Evolutionary conservation across 1,140 invertebrate genomes (phyloP).

Genomic region (Akabosia matsudoensis): DNA sequence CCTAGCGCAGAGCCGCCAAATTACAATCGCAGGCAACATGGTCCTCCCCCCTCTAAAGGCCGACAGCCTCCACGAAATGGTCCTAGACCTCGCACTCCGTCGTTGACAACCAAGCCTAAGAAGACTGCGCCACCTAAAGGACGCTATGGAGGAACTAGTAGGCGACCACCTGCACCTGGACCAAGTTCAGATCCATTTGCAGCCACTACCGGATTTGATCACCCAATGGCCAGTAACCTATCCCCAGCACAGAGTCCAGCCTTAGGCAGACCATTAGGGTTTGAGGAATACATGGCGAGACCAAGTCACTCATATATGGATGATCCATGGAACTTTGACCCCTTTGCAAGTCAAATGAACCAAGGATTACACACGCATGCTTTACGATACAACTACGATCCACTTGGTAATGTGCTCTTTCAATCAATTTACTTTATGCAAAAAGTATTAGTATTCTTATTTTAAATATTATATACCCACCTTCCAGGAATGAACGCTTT

Average conservation of each 20-base stretch:
- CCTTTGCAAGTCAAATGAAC: constrained; percentile 38
- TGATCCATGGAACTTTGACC: constrained; percentile 47
- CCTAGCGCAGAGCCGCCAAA: constrained; percentile 4
- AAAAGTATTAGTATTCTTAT: neutral
- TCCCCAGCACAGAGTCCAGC: constrained; percentile 39
- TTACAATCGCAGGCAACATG: neutral
- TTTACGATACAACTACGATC: constrained; percentile 47
- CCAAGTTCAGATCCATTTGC: neutral
- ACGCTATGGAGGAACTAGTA: neutral
- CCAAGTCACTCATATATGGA: constrained; percentile 42
- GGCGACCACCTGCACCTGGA: neutral
- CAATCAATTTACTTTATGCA: neutral
- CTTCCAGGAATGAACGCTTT: constrained; percentile 40
- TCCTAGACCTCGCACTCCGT: neutral
- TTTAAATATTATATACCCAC: neutral
- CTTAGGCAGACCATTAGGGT: constrained; percentile 41
- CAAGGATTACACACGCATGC: constrained; percentile 42
- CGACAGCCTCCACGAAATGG: constrained; percentile 14
- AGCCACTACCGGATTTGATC: constrained; percentile 29
- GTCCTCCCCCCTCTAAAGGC: neutral
- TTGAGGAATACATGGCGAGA: constrained; percentile 46
- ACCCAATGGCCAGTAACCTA: constrained; percentile 43
- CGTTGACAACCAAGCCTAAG: neutral
- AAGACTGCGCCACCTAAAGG: neutral
- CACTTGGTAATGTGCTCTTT: constrained; percentile 34